Percentiles rank a stretch among this genome's conserved stretches.
Evolutionary conservation across 2,797 vertebrate genomes (phyloP).

Genomic region (Leptodactylus fallax): DNA sequence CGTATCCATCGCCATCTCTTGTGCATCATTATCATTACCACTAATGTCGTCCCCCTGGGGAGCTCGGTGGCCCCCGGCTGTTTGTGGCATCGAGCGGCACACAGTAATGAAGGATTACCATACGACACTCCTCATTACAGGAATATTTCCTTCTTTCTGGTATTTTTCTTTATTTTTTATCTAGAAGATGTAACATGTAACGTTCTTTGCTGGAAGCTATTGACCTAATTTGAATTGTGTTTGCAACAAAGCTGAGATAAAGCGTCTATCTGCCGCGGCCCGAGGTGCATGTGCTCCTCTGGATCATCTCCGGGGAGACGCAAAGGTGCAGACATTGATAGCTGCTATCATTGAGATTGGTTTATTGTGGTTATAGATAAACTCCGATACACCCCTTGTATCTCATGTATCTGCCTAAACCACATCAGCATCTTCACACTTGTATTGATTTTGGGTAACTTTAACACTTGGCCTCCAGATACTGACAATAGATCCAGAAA

Average conservation of each 20-base stretch:
- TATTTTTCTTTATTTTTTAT: conserved; percentile 71
- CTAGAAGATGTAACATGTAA: conserved; percentile 76
- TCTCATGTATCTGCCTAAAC: conserved; percentile 29
- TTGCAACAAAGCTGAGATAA: conserved; percentile 53
- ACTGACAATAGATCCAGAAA: background rate
- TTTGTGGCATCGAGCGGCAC: conserved; percentile 68
- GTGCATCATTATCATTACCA: conserved; percentile 72
- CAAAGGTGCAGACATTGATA: conserved; percentile 26
- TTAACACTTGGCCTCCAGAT: background rate
- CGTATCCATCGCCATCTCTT: conserved; percentile 68
- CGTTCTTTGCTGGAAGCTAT: conserved; percentile 69
- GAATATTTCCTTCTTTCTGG: conserved; percentile 77
- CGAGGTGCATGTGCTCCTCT: background rate
- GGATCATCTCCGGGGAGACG: conserved; percentile 26
- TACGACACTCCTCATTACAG: conserved; percentile 75
- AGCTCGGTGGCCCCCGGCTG: conserved; percentile 74
- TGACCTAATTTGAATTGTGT: conserved; percentile 71
- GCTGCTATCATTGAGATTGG: background rate
- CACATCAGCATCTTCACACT: background rate
- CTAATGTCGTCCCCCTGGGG: conserved; percentile 72
- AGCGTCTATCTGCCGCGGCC: conserved; percentile 50
- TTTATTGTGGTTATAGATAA: conserved; percentile 1
- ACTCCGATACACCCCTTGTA: background rate
- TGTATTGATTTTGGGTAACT: background rate
- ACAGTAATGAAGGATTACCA: conserved; percentile 75